Percentiles rank a stretch among this genome's conserved stretches.
phyloP scores from a whole-genome alignment of 2,888 invertebrate genomes.

The Eulithis testata region DNA sequence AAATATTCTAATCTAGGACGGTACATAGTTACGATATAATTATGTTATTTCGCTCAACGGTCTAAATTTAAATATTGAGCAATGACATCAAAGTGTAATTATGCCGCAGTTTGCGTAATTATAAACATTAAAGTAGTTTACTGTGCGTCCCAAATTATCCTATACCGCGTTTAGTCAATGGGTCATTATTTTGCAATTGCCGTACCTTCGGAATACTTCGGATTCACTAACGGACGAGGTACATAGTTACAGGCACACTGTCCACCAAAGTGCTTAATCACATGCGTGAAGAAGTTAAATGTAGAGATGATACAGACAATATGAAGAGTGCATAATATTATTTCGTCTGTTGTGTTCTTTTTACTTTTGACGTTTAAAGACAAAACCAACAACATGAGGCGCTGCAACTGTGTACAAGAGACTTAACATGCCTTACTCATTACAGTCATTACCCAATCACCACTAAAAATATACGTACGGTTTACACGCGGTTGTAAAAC shows the following conservation, averaged over 20 bases:
- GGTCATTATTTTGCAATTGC: conserved; percentile 50
- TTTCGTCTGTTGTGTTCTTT: not conserved
- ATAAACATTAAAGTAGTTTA: conserved; percentile 47
- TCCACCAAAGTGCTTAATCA: conserved; percentile 4
- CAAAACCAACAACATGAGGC: not conserved
- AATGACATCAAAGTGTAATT: conserved; percentile 39
- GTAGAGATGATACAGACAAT: too few species aligned
- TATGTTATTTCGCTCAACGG: conserved; percentile 31
- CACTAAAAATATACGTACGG: conserved; percentile 22
- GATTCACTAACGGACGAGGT: conserved; percentile 39
- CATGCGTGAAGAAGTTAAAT: too few species aligned
- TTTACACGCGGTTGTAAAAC: conserved; percentile 20
- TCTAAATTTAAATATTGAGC: conserved; percentile 34
- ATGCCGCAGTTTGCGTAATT: conserved; percentile 45
- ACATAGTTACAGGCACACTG: not conserved
- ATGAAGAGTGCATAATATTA: too few species aligned
- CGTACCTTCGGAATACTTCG: conserved; percentile 34
- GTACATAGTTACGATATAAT: not conserved
- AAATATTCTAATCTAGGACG: not conserved
- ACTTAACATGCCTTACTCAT: conserved; percentile 2
- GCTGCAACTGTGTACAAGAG: not conserved
- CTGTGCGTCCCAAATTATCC: conserved; percentile 45
- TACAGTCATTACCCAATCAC: conserved; percentile 26
- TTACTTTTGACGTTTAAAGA: not conserved
- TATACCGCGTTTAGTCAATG: conserved; percentile 39